phyloP scores from a whole-genome alignment of 2,113 vertebrate genomes.

The Hiodon alosoides region DNA sequence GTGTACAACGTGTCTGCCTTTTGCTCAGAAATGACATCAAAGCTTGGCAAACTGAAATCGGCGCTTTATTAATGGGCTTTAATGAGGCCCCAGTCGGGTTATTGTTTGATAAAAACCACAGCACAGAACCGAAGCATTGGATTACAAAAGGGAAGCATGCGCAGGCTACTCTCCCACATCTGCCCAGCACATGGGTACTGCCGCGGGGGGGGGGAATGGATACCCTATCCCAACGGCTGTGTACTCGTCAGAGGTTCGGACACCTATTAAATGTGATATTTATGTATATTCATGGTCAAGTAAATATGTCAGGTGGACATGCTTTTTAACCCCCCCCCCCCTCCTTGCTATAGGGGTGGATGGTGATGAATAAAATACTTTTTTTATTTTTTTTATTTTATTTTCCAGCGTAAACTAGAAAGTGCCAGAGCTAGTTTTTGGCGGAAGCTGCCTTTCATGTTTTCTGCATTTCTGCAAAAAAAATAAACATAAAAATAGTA shows the following conservation, averaged over 20 bases:
- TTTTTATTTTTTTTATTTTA: no score
- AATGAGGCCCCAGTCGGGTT: conserved; percentile 26
- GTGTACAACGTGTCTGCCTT: background rate
- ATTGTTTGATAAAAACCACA: conserved; percentile 24
- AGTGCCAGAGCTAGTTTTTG: no score
- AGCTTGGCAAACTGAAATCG: conserved; percentile 16
- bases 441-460: no score
- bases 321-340: background rate
- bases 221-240: background rate
- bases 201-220: conserved; percentile 2
- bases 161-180: conserved; percentile 33
- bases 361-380: background rate
- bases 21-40: background rate
- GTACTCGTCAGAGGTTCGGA: conserved; percentile 25
- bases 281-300: background rate
- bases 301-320: no score
- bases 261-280: conserved; percentile 26
- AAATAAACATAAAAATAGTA: no score
- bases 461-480: no score
- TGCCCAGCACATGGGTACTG: conserved; percentile 39
- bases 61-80: conserved; percentile 27
- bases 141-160: conserved; percentile 23
- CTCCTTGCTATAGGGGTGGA: background rate
- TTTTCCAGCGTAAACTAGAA: no score
- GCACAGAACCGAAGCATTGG: conserved; percentile 15